Conservation (phyloP, 2,797 vertebrate species). For the Cyprinella venusta region DNA sequence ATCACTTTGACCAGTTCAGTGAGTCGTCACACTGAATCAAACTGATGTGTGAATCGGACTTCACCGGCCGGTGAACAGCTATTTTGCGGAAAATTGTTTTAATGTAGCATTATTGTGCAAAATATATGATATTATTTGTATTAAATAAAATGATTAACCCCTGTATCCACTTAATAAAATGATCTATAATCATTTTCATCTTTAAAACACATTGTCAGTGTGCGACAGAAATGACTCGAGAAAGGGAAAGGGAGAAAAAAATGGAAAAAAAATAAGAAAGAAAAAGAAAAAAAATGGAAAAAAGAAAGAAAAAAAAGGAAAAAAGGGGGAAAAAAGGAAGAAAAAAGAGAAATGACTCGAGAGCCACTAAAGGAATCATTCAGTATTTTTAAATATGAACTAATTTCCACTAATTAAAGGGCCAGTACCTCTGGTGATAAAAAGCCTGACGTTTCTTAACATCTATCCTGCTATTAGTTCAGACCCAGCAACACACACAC, state of each 20-base stretch:
- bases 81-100: not conserved
- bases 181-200: not conserved
- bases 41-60: not conserved
- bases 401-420: not conserved
- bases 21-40: not conserved
- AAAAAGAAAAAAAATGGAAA: too few species aligned
- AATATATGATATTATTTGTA: too few species aligned
- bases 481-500: too few species aligned
- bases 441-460: not conserved
- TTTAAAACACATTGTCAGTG: too few species aligned
- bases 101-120: not conserved
- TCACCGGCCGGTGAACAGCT: too few species aligned
- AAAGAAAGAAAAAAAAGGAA: too few species aligned
- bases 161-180: not conserved
- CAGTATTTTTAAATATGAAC: not conserved
- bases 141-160: not conserved
- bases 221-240: not conserved
- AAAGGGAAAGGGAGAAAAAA: too few species aligned
- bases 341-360: not conserved
- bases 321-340: too few species aligned
- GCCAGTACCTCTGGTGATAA: too few species aligned
- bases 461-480: not conserved
- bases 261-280: too few species aligned
- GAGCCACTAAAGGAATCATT: not conserved
- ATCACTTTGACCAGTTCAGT: not conserved